Percentiles rank a stretch among this genome's conserved stretches.
Evolutionary conservation across 2,888 invertebrate species (phyloP).

Genomic region (Drosophila dives): DNA sequence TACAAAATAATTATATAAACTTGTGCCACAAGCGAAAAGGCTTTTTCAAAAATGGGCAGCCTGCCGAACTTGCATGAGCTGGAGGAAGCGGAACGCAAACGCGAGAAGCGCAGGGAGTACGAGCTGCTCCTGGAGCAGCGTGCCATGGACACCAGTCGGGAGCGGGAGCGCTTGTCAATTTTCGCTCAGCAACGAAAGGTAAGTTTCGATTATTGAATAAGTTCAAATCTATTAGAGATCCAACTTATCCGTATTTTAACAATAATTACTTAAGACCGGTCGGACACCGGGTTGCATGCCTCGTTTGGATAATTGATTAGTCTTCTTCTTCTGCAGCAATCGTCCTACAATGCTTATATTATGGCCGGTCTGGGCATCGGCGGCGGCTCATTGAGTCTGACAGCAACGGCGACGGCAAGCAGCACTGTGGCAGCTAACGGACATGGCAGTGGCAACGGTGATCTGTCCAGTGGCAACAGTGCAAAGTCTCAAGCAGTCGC

Average conservation of each 20-base stretch:
- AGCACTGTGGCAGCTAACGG: constrained; percentile 41
- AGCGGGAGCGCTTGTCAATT: constrained; percentile 80
- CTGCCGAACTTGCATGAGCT: constrained; percentile 89
- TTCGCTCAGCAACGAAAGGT: constrained; percentile 82
- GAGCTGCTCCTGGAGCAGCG: constrained; percentile 80
- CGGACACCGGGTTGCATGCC: too few species aligned
- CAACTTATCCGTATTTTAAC: not conserved
- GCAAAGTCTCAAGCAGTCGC: constrained; percentile 9
- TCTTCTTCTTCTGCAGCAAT: constrained; percentile 70
- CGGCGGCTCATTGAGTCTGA: constrained; percentile 71
- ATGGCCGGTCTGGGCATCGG: constrained; percentile 81
- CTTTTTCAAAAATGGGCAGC: constrained; percentile 86
- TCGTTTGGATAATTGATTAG: not conserved
- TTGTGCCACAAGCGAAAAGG: constrained; percentile 9
- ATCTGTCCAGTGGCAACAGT: constrained; percentile 27
- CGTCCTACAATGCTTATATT: constrained; percentile 79
- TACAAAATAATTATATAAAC: constrained; percentile 3
- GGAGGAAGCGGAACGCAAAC: constrained; percentile 84
- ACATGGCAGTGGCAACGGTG: constrained; percentile 38
- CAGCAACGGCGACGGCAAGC: constrained; percentile 43
- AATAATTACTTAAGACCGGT: too few species aligned
- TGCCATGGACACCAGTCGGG: constrained; percentile 81
- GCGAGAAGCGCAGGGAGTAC: constrained; percentile 82
- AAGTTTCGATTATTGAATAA: constrained; percentile 34
- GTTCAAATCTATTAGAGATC: not conserved